Base-by-base conservation (phyloP, 2,113 vertebrate genomes). In the Delphinus delphis region DNA sequence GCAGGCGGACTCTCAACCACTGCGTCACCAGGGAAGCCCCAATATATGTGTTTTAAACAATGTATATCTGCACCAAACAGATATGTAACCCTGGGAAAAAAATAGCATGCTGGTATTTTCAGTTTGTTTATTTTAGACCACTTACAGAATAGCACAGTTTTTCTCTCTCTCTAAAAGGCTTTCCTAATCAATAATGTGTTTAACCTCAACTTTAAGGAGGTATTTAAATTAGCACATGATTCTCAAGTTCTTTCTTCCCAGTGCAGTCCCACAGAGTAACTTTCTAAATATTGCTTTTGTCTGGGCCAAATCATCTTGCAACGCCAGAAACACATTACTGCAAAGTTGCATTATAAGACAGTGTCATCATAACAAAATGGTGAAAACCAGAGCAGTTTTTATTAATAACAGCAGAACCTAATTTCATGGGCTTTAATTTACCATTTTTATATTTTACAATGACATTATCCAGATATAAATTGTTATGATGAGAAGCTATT, bases 391-490 rank as follows among this genome's bases (percentile, higher is more conserved):
- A 98, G 90, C 96, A 83, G 79, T 95, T 98, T 96, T 98, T 99
- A 98, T 98, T 99, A 99, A 98, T 98, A 98, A 98, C 98, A 98
- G 98, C 87, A 98, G 98, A 96, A 96, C 96, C 65, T 97, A 98
- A 98, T 98, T 99, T 98, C 98, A 97, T 96, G 97, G 98, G 98
- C 98, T 98, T 99, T 98, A 98, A 98, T 98, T 98, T 98, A 98
- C 98, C 97, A 98, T 98, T 98, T 98, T 98, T 97, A 98, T 98
- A 98, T 98, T 98, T 99, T 98, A 97, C 97, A 96, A 95, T 98
- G 99, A 99, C 98, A 99, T 99, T 99, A 98, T 98, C 98, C 99
- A 99, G 99, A 99, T 99, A 98, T 98, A 98, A 98, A 98, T 98
- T 98, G 98, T 98, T 99, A 98, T 98, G 99, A 98, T 98, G 99